A percentile compares a stretch with the other conserved stretches of the same genome.
Conservation (phyloP, 2,113 vertebrate species). For the Bufo gargarizans region DNA sequence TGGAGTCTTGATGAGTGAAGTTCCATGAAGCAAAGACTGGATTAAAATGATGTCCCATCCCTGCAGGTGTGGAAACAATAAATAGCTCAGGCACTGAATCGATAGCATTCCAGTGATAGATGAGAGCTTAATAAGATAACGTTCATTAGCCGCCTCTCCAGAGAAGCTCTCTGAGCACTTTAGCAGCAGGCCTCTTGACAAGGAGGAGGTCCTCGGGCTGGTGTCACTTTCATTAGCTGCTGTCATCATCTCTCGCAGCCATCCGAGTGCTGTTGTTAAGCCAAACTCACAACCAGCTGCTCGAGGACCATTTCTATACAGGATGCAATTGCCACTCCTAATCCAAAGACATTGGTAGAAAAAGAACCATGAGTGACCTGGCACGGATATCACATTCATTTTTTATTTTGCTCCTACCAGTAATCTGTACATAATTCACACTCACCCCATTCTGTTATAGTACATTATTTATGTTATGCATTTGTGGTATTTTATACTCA, state of each 20-base stretch:
- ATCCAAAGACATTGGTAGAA: background rate
- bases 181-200: conserved; percentile 48
- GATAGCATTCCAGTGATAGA: conserved; percentile 57
- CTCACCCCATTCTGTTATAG: background rate
- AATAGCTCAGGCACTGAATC: conserved; percentile 47
- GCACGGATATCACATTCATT: background rate
- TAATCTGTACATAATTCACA: background rate
- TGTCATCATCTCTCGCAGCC: conserved; percentile 39
- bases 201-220: conserved; percentile 47
- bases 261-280: conserved; percentile 39
- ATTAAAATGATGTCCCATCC: conserved; percentile 50
- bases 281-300: conserved; percentile 35
- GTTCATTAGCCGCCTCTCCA: conserved; percentile 53
- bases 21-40: conserved; percentile 28
- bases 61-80: conserved; percentile 56
- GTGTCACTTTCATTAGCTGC: conserved; percentile 57
- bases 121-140: conserved; percentile 58
- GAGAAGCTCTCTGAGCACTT: conserved; percentile 54
- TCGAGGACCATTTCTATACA: conserved; percentile 13
- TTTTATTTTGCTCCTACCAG: background rate
- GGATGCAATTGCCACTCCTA: background rate
- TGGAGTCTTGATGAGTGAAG: conserved; percentile 20
- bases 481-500: background rate
- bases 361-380: background rate
- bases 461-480: background rate